Evolutionary conservation across 1,140 invertebrate species (phyloP), one percentile per base, ranked within the genome.

Genomic region (Achatina immaculata): DNA sequence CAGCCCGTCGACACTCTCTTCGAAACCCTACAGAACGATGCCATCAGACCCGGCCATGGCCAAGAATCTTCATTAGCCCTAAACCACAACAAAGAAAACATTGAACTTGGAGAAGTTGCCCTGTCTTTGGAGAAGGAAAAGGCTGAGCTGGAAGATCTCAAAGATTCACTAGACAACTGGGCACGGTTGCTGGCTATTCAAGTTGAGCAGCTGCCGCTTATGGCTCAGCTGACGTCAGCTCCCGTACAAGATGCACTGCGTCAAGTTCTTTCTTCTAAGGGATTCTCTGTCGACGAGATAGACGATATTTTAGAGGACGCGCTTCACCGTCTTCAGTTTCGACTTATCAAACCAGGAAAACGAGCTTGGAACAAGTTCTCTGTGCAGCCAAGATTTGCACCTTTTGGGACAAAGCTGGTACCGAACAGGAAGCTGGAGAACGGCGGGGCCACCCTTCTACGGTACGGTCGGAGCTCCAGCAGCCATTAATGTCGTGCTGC

Each of bases 351-450:
- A 36, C 62, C 9, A 0, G 45, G 42, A 36, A 68, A 78, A 51
- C 48, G 74, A 31, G 48, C 6, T 14, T 76, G 48, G 51, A 58
- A 21, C 16, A 42, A 34, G 31, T 24, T 76, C 2, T 45, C 31
- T 3, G 74, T 76, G 2, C 51, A 76, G 36, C 21, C 74, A 38
- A 76, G 74, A 62, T 69, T 71, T 55, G 42, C 78, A 16, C 43
- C 65, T 7, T 73, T 73, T n/a, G 45, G 71, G n/a, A 73, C 69
- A 42, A 80, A 73, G 19, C 28, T 80, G 43, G 68, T 80, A 11
- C 62, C 51, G 24, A 73, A 62, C 43, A 21, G 68, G 42, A 73
- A 73, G n/a, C 7, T 74, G 24, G 66, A 80, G 31, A 80, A 72
- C 24, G 40, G 38, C n/a, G 40, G 51, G 16, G 38, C 21, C n/a